A percentile compares a stretch with the other conserved stretches of the same genome.
phyloP scores from a whole-genome alignment of 2,888 invertebrate species.

The Pseudoips prasinana region DNA sequence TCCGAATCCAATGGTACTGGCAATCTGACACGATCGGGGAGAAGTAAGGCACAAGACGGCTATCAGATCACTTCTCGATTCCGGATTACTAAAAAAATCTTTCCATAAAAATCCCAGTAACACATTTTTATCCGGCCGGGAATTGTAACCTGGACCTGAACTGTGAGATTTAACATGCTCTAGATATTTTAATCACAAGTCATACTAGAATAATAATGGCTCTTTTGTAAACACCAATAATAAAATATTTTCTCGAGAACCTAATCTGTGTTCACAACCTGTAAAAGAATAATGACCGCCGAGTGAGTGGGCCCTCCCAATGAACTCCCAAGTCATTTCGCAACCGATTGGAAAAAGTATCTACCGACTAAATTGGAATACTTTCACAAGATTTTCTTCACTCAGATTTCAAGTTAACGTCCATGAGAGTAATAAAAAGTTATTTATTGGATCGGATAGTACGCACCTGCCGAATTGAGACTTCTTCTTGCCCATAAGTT shows the following conservation, averaged over 20 bases:
- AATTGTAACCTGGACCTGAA: too few species aligned
- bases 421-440: conserved; percentile 16
- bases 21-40: too few species aligned
- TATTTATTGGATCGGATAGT: conserved; percentile 17
- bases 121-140: too few species aligned
- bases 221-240: too few species aligned
- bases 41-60: too few species aligned
- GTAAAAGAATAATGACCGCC: conserved; percentile 56
- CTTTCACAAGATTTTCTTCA: conserved; percentile 31
- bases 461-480: conserved; percentile 87
- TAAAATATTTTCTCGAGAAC: conserved; percentile 26
- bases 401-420: conserved; percentile 18
- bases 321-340: conserved; percentile 49
- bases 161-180: too few species aligned
- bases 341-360: conserved; percentile 50
- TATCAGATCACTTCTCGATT: too few species aligned
- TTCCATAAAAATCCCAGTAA: too few species aligned
- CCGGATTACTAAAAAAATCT: too few species aligned
- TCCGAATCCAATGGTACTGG: too few species aligned
- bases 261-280: conserved; percentile 49
- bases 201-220: too few species aligned
- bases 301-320: conserved; percentile 40
- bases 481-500: conserved; percentile 94
- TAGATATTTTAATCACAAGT: too few species aligned
- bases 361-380: conserved; percentile 36